Conservation (phyloP, 1,140 invertebrate genomes). For the Harpegnathos saltator region DNA sequence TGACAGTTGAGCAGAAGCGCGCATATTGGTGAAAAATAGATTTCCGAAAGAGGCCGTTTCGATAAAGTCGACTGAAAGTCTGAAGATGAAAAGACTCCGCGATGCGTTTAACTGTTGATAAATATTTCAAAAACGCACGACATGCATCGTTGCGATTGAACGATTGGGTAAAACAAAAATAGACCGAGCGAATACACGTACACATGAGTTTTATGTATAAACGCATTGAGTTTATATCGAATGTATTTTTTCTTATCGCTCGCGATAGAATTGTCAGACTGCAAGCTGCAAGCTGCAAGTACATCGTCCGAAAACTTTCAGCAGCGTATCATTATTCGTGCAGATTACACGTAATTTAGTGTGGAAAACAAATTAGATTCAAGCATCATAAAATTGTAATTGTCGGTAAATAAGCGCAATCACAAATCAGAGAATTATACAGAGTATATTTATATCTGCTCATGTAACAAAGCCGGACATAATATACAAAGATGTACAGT, state of each 20-base stretch:
- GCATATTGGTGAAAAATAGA: slow-evolving; percentile 5
- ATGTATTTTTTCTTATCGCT: no score
- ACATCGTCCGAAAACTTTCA: no score
- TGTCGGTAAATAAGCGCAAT: not conserved
- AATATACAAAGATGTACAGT: slow-evolving; percentile 24
- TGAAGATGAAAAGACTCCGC: no score
- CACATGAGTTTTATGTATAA: not conserved
- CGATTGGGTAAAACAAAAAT: not conserved
- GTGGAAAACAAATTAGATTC: not conserved
- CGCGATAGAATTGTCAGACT: no score
- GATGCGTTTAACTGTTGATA: not conserved
- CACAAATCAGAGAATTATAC: not conserved
- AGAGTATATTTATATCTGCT: slow-evolving; percentile 30
- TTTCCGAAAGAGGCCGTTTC: not conserved
- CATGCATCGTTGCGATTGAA: not conserved
- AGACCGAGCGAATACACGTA: not conserved
- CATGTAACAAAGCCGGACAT: slow-evolving; percentile 4
- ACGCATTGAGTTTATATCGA: no score
- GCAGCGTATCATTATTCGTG: no score
- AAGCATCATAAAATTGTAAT: not conserved
- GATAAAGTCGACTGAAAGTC: not conserved
- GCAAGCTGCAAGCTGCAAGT: no score
- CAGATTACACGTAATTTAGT: no score
- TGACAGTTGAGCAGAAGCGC: slow-evolving; percentile 20
- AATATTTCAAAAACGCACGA: not conserved